Evolutionary conservation across 2,888 invertebrate genomes (phyloP).

Genomic region (Helicoverpa assulta): DNA sequence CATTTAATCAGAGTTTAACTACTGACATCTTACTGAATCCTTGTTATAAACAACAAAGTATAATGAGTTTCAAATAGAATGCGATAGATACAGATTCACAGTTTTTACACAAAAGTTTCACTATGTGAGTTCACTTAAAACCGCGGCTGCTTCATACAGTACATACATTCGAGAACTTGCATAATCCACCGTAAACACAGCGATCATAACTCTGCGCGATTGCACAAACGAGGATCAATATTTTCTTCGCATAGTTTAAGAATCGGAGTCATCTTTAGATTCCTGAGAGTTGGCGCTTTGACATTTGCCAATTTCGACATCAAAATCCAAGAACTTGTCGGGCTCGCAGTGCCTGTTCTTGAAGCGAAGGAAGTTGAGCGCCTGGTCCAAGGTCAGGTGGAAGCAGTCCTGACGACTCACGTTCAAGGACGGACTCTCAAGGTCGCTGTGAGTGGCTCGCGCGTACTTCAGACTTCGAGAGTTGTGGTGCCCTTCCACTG

Average conservation of each 20-base stretch:
- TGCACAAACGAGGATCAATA: neutral
- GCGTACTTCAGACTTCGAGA: conserved; percentile 76
- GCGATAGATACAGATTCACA: neutral
- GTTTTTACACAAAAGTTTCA: neutral
- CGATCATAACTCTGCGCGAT: neutral
- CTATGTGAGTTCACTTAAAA: neutral
- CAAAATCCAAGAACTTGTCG: conserved; percentile 75
- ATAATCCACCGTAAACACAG: neutral
- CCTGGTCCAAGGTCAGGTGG: conserved; percentile 82
- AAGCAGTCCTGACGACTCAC: conserved; percentile 83
- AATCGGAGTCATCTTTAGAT: conserved; percentile 67
- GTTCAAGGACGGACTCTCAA: conserved; percentile 79
- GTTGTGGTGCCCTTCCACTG: conserved; percentile 77
- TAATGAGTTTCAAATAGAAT: conserved; percentile 9
- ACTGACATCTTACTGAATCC: conserved; percentile 9
- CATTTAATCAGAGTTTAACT: conserved; percentile 1
- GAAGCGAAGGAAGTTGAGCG: conserved; percentile 79
- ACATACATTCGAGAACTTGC: neutral
- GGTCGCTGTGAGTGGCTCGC: conserved; percentile 83
- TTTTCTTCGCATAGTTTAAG: conserved; percentile 45
- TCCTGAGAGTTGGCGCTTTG: conserved; percentile 52
- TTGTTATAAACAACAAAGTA: neutral
- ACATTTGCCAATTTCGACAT: conserved; percentile 69
- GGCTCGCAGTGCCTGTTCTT: conserved; percentile 78
- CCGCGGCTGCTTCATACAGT: neutral